Base-by-base conservation (phyloP, 2,888 invertebrate genomes). In the Melipona bicolor region DNA sequence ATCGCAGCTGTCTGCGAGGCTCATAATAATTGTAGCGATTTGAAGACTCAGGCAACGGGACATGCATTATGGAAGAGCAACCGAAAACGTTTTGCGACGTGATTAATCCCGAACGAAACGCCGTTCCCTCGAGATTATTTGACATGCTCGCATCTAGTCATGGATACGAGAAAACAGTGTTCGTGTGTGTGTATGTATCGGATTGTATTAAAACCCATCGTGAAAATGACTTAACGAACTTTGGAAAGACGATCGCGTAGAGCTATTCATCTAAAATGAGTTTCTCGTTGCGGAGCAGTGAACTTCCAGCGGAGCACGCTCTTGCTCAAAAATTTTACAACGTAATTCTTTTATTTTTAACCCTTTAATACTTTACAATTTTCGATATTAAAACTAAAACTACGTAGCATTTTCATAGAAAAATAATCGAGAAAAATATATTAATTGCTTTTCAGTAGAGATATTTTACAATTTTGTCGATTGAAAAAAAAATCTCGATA, bases 151-250 rank as follows among this genome's bases (percentile, higher is more conserved):
- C n/a, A 59, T n/a, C n/a, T 59, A n/a, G 21, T n/a, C 56, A 59
- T 24, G 2, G 5, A n/a, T 56, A n/a, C 56, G n/a, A 56, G 13
- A n/a, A 5, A 56, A n/a, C n/a, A n/a, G 5, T 43, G n/a, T 56
- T 2, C n/a, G 15, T 43, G 43, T 4, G 56, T 13, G 2, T 56
- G n/a, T 2, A 1, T n/a, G 13, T n/a, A 13, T 13, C n/a, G n/a
- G 13, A 3, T 2, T 56, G 56, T 67, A 68, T 83, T 83, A 83
- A 73, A 81, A 74, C 50, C 76, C 54, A 36, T 74, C 73, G 69
- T 6, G 77, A 70, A 70, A 74, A 54, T 61, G 67, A 62, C 74
- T 84, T 67, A 67, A 77, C 74, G 77, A 81, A 81, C 77, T 77
- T 81, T 32, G 36, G 61, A 71, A 71, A 77, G 70, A 50, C 67